These are phyloP conservation scores for Diprion similis DNA, from an alignment of 1,140 invertebrate genomes.

Conservation along the genomic window DNA sequence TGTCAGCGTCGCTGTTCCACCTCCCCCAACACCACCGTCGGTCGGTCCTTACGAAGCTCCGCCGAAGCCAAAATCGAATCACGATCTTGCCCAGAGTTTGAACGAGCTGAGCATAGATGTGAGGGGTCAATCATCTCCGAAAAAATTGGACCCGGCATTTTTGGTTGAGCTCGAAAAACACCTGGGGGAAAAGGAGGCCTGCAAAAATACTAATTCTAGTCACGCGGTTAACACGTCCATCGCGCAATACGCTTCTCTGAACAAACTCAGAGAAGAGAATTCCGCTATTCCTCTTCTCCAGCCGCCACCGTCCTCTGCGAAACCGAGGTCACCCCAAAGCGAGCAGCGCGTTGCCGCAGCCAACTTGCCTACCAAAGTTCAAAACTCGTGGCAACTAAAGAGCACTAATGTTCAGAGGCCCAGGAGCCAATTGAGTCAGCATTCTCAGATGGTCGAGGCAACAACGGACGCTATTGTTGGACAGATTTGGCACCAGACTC, in stretches of 20 bases:
- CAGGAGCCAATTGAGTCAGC: constrained; percentile 36
- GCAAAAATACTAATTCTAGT: constrained; percentile 57
- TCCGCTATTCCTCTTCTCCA: constrained; percentile 52
- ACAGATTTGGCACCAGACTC: constrained; percentile 53
- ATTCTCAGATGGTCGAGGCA: constrained; percentile 34
- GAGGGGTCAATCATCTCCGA: constrained; percentile 35
- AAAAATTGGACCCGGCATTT: constrained; percentile 65
- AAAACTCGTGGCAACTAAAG: constrained; percentile 50
- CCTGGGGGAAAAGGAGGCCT: constrained; percentile 62
- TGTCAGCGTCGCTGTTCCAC: background rate
- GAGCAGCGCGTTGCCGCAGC: constrained; percentile 30
- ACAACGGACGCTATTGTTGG: constrained; percentile 47
- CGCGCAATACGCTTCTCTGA: constrained; percentile 22
- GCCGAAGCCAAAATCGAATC: constrained; percentile 45
- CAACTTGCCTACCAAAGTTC: constrained; percentile 44
- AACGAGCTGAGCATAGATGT: constrained; percentile 47
- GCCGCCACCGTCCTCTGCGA: constrained; percentile 56
- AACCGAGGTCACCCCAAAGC: constrained; percentile 47
- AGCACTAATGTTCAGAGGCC: constrained; percentile 49
- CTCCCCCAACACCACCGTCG: constrained; percentile 35
- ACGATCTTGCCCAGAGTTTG: constrained; percentile 50
- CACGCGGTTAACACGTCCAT: constrained; percentile 16
- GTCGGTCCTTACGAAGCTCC: constrained; percentile 48
- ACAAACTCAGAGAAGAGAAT: constrained; percentile 45
- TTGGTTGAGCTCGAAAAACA: constrained; percentile 70